Evolutionary conservation across 1,140 invertebrate genomes (phyloP), one percentile per base, ranked within the genome.

Genomic region (Vanessa tameamea): DNA sequence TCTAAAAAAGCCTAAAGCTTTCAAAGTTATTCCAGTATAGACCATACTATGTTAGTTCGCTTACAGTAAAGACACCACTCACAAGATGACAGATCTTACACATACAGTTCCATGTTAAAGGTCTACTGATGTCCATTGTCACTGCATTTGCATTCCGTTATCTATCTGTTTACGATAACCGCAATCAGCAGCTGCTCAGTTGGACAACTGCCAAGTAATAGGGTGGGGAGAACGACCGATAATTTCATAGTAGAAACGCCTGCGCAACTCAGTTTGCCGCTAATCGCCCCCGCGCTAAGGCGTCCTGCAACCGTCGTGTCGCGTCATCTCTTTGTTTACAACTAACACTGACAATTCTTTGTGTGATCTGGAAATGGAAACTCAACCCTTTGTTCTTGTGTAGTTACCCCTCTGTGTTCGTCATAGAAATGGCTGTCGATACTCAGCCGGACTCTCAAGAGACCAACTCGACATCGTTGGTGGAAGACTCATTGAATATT

Each of bases 221-320:
- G 37, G 78, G 84, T 79, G 87, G 87, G 88, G 86, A 86, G 84
- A 90, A 89, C 86, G 86, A 88, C 84, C 85, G 87, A 90, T 90
- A 90, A 88, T 82, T 74, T 64, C 47, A 37, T 71, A 74, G 72
- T 72, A 65, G 63, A 70, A 76, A 53, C 81, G 81, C 77, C 68
- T 76, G 78, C 81, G 79, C 75, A 72, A 78, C 73, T 78, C 77
- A 80, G 78, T 79, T 57, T 70, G 76, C 64, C 63, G 72, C 64
- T 77, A 74, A 47, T 64, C 75, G 78, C 72, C 66, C 64, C 47
- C 71, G 78, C 80, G 85, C 53, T 78, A 63, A 81, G 79, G 72
- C 78, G 78, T 74, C 59, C 71, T 73, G 76, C 73, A 68, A 73
- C 75, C 37, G 64, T 82, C 73, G 69, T 50, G 65, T 61, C 48